Percentiles rank a stretch among this genome's conserved stretches.
phyloP scores from a whole-genome alignment of 2,113 vertebrate genomes.

The Hydropotes inermis region DNA sequence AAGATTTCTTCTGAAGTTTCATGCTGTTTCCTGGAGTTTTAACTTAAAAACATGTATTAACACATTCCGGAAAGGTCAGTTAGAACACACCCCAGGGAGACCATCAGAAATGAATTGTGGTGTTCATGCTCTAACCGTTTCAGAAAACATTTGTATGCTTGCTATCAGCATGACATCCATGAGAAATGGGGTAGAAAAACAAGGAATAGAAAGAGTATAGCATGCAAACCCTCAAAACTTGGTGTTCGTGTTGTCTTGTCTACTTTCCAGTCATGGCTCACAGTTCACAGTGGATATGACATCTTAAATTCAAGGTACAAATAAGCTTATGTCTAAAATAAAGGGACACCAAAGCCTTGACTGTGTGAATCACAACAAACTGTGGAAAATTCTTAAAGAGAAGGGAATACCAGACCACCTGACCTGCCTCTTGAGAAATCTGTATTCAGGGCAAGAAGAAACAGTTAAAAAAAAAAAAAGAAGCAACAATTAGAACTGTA shows the following conservation, averaged over 20 bases:
- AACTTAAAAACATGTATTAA: conserved; percentile 43
- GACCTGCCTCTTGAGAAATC: not conserved
- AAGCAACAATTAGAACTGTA: not conserved
- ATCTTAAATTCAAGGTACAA: not conserved
- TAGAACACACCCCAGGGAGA: not conserved
- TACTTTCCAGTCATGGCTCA: not conserved
- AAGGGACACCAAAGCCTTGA: not conserved
- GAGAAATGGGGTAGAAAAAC: not conserved
- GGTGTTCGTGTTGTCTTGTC: not conserved
- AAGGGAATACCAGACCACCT: not conserved
- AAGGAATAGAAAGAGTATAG: not conserved
- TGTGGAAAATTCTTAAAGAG: not conserved
- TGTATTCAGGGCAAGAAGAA: not conserved
- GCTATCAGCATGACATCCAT: not conserved
- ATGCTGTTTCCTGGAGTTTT: not conserved
- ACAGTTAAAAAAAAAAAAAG: not conserved
- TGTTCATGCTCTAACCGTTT: not conserved
- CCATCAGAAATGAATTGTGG: not conserved
- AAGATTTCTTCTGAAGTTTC: conserved; percentile 20
- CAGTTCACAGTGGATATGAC: not conserved
- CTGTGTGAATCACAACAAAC: not conserved
- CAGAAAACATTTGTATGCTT: not conserved
- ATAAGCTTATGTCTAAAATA: not conserved
- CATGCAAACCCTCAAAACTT: not conserved
- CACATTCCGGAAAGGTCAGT: not conserved